Evolutionary conservation across 2,888 invertebrate species (phyloP).

Genomic region (Epinotia demarniana): DNA sequence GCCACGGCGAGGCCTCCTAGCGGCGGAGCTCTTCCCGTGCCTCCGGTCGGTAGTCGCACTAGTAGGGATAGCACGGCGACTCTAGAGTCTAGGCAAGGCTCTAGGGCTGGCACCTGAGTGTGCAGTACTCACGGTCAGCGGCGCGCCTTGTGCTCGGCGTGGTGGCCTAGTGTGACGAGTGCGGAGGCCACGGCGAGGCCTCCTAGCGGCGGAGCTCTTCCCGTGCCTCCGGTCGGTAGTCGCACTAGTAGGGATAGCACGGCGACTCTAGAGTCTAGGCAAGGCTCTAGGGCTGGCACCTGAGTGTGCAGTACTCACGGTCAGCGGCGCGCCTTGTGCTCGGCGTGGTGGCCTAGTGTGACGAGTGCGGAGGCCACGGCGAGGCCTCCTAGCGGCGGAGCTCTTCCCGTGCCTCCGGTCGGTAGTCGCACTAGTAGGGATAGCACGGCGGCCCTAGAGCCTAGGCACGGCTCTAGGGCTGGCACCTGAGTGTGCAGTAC

Average conservation of each 20-base stretch:
- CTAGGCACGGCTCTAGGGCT: slow-evolving; percentile 96
- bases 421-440: slow-evolving; percentile 96
- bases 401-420: slow-evolving; percentile 92
- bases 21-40: slow-evolving; percentile 92
- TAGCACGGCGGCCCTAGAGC: slow-evolving; percentile 96
- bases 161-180: slow-evolving; percentile 93
- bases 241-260: slow-evolving; percentile 97
- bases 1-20: slow-evolving; percentile 93
- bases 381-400: slow-evolving; percentile 91
- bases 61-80: slow-evolving; percentile 97
- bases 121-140: slow-evolving; percentile 33
- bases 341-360: slow-evolving; percentile 89
- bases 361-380: slow-evolving; percentile 96
- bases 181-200: slow-evolving; percentile 96
- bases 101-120: slow-evolving; percentile 86
- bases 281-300: slow-evolving; percentile 93
- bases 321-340: slow-evolving; percentile 23
- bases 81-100: slow-evolving; percentile 96
- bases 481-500: neutral
- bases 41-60: slow-evolving; percentile 94
- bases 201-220: slow-evolving; percentile 92
- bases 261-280: slow-evolving; percentile 95
- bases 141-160: slow-evolving; percentile 50
- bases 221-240: slow-evolving; percentile 92
- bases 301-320: too few relatives aligned